These are phyloP conservation scores for Cyclargus thomasi DNA, from an alignment of 1,140 invertebrate genomes.

Conservation along the genomic window DNA sequence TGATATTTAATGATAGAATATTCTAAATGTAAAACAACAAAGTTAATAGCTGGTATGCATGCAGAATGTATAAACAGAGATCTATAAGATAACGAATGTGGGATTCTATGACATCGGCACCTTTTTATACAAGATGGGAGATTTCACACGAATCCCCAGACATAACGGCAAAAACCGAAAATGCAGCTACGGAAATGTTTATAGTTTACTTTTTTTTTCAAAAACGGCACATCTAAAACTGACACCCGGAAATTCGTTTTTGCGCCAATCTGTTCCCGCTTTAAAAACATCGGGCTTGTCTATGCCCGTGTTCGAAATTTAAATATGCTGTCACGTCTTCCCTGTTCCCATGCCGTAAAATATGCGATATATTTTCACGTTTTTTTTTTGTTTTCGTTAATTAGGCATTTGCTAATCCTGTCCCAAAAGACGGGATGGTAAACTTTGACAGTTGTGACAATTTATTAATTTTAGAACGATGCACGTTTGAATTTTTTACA, in stretches of 20 bases:
- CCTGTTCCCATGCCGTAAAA: constrained; percentile 6
- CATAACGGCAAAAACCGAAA: constrained; percentile 4
- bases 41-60: constrained; percentile 14
- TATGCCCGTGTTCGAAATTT: constrained; percentile 5
- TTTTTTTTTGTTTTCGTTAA: neutral
- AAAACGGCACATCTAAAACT: neutral
- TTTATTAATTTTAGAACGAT: constrained; percentile 23
- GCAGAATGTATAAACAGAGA: constrained; percentile 6
- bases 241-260: constrained; percentile 14
- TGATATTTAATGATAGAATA: neutral
- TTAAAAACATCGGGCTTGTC: constrained; percentile 1
- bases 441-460: neutral
- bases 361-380: constrained; percentile 1
- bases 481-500: constrained; percentile 4
- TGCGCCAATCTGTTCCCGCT: constrained; percentile 5
- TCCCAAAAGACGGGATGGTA: neutral
- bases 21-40: constrained; percentile 29
- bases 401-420: neutral
- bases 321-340: constrained; percentile 1
- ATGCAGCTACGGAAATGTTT: constrained; percentile 7
- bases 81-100: neutral
- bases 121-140: constrained; percentile 10
- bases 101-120: constrained; percentile 1
- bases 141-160: constrained; percentile 13
- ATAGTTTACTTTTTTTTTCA: neutral